These are phyloP conservation scores for Gortyna flavago DNA, from an alignment of 2,888 invertebrate genomes.

Conservation along the genomic window DNA sequence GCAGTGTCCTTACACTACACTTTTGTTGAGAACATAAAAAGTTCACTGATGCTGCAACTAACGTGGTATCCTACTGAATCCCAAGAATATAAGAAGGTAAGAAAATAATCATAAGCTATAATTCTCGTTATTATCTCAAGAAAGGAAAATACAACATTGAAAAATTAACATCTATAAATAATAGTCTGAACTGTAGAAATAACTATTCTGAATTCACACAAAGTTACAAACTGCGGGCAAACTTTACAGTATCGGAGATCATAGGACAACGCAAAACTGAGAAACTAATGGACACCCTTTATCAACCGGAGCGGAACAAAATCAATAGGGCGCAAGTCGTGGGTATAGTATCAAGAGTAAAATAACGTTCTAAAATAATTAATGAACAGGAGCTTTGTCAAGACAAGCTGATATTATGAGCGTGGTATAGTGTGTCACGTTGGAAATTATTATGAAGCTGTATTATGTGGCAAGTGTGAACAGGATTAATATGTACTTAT, in stretches of 20 bases:
- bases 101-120: background rate
- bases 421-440: conserved; percentile 34
- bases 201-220: conserved; percentile 3
- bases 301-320: conserved; percentile 35
- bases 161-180: background rate
- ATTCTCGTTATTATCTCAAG: too few species aligned
- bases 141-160: background rate
- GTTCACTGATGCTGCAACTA: background rate
- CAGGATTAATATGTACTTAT: conserved; percentile 23
- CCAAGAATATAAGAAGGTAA: background rate
- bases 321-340: conserved; percentile 56
- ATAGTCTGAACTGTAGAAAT: background rate
- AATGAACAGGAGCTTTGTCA: conserved; percentile 57
- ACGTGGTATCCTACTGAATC: background rate
- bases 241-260: conserved; percentile 25
- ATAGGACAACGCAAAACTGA: conserved; percentile 35
- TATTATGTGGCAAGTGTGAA: conserved; percentile 21
- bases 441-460: conserved; percentile 35
- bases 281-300: conserved; percentile 50
- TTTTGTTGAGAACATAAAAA: background rate
- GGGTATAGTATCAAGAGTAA: conserved; percentile 27
- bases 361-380: conserved; percentile 58
- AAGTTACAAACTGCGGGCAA: conserved; percentile 21
- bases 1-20: background rate
- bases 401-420: conserved; percentile 40